A percentile compares a stretch with the other conserved stretches of the same genome.
Evolutionary conservation across 2,888 invertebrate genomes (phyloP).

Genomic region (Cryptocheilus praepositus): DNA sequence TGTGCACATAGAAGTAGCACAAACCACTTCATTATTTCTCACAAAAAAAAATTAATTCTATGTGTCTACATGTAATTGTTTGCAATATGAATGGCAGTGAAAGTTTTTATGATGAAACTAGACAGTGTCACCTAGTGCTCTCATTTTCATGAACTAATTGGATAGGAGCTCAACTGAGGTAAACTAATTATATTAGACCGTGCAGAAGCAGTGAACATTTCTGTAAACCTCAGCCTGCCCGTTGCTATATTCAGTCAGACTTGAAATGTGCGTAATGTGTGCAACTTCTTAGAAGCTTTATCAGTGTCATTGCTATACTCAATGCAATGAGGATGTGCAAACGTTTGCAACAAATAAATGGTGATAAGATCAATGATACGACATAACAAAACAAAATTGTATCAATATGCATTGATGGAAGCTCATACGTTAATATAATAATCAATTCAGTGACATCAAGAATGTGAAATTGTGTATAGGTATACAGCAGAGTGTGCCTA

Average conservation of each 20-base stretch:
- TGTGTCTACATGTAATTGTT: conserved; percentile 30
- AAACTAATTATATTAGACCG: conserved; percentile 71
- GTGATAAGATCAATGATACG: no score
- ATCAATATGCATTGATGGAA: no score
- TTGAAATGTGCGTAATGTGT: neutral
- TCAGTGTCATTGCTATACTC: neutral
- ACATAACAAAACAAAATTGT: no score
- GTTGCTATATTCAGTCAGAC: conserved; percentile 20
- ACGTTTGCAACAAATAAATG: no score
- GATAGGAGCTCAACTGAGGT: conserved; percentile 68
- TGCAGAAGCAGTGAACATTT: conserved; percentile 43
- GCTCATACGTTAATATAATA: no score
- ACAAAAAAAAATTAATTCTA: conserved; percentile 13
- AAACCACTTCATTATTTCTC: conserved; percentile 65
- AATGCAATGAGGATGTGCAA: neutral
- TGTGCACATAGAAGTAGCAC: conserved; percentile 64
- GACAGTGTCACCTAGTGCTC: conserved; percentile 69
- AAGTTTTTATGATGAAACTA: conserved; percentile 63
- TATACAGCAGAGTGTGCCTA: no score
- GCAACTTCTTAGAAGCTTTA: neutral
- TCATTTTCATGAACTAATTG: conserved; percentile 71
- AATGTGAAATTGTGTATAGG: no score
- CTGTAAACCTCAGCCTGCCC: conserved; percentile 43
- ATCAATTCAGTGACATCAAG: no score
- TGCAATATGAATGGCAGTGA: conserved; percentile 68